Evolutionary conservation across 2,113 vertebrate genomes (phyloP), one percentile per base, ranked within the genome.

Genomic region (Orthonyx spaldingii): DNA sequence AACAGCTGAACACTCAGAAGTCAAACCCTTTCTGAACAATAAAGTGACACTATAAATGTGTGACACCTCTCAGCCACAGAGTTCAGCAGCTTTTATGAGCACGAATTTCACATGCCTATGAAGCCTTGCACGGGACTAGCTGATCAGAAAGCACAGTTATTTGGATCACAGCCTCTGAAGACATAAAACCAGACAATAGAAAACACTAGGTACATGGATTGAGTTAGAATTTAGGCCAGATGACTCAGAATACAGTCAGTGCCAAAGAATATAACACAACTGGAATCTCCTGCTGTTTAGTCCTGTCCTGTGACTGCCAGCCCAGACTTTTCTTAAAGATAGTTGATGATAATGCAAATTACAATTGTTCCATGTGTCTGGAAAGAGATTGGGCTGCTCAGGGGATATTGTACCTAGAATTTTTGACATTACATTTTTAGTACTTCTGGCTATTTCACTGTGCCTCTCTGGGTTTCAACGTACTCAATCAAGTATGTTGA

Each of bases 121-220:
- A 85, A 89, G 64, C 13, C 50, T 49, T 90, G 56, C 56, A 76
- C 46, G 44, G 57, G 53, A 71, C 52, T 46, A 82, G 39, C 74
- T 74, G 59, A 88, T 44, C 93, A 84, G 63, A 94, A 96, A 94
- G 33, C 52, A 76, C 46, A 79, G 65, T 89, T 65, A 42, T 69
- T 93, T 91, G 87, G 68, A 90, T 63, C 71, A 65, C 46, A 88
- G 85, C 28, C 70, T 96, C 83, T 77, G 83, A 94, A 95, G 89
- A 96, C 76, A 84, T 84, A 96, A 94, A 95, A 65, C 47, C 55
- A 90, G 88, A 93, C 90, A 97, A 93, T 17, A 92, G 89, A 66
- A 97, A 95, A 66, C 60, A 86, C 64, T 86, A 94, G 92, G 89
- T 96, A 74, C 44, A 55, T 66, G 80, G 79, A 86, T 92, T 95